Conservation (phyloP, 2,113 vertebrate genomes). For the Xenus cinereus region DNA sequence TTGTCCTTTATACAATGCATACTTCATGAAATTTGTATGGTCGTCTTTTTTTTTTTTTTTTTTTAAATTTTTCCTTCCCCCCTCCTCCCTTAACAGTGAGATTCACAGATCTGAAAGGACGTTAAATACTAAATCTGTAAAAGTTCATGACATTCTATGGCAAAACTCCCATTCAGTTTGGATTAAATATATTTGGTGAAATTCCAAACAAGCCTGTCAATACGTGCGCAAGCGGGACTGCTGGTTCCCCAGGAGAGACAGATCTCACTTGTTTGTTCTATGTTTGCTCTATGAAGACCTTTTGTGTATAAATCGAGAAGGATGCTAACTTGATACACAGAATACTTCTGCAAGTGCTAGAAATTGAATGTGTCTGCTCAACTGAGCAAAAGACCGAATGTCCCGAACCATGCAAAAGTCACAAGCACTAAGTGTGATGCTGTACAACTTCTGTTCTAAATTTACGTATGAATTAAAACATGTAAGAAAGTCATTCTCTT, state of each 20-base stretch:
- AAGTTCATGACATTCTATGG: slow-evolving; percentile 23
- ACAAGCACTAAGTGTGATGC: neutral
- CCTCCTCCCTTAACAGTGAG: neutral
- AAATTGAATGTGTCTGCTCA: neutral
- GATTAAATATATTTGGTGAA: slow-evolving; percentile 10
- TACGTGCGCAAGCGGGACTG: neutral
- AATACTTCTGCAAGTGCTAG: neutral
- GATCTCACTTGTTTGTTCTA: neutral
- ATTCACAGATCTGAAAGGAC: slow-evolving; percentile 48
- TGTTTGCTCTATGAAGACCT: neutral
- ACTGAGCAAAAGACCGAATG: neutral
- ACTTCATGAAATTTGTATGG: neutral
- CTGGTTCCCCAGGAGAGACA: neutral
- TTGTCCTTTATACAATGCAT: slow-evolving; percentile 28
- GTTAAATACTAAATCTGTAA: slow-evolving; percentile 5
- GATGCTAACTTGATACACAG: neutral
- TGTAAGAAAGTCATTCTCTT: neutral
- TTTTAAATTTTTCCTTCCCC: no score
- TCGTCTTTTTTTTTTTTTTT: neutral
- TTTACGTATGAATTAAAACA: neutral
- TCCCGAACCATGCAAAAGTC: neutral
- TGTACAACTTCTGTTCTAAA: neutral
- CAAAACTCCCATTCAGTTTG: slow-evolving; percentile 34
- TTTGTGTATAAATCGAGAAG: neutral
- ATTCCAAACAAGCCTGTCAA: neutral